These are phyloP conservation scores for Stenotaenia linearis DNA, from an alignment of 2,888 invertebrate genomes.

Conservation along the genomic window DNA sequence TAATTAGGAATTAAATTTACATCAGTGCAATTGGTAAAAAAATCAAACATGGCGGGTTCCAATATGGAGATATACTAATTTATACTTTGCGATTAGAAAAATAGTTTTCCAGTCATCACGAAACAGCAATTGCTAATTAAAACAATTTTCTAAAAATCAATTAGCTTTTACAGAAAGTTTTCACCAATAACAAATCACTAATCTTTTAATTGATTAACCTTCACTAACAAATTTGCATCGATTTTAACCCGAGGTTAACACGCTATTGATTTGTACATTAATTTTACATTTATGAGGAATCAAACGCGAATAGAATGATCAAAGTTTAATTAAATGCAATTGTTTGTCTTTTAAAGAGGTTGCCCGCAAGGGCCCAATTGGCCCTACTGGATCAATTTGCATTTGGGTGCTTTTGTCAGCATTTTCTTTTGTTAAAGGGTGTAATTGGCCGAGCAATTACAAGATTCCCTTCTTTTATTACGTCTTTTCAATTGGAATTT, in stretches of 20 bases:
- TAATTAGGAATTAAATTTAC: too few relatives aligned
- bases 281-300: neutral
- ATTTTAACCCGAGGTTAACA: neutral
- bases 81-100: too few relatives aligned
- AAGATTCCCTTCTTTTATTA: slow-evolving; percentile 6
- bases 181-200: neutral
- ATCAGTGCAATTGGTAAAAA: too few relatives aligned
- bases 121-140: neutral
- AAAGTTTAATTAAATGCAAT: slow-evolving; percentile 3
- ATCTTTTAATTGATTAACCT: neutral
- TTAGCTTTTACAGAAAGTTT: neutral
- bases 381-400: neutral
- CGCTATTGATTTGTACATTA: neutral
- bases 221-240: neutral
- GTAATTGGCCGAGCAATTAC: slow-evolving; percentile 5
- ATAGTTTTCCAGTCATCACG: too few relatives aligned
- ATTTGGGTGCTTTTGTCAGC: slow-evolving; percentile 6
- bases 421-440: neutral
- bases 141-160: neutral
- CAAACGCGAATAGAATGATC: neutral
- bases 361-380: neutral
- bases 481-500: neutral
- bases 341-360: neutral
- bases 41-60: too few relatives aligned
- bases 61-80: too few relatives aligned